Evolutionary conservation across 2,113 vertebrate genomes (phyloP), one percentile per base, ranked within the genome.

Genomic region (Gadus chalcogrammus): DNA sequence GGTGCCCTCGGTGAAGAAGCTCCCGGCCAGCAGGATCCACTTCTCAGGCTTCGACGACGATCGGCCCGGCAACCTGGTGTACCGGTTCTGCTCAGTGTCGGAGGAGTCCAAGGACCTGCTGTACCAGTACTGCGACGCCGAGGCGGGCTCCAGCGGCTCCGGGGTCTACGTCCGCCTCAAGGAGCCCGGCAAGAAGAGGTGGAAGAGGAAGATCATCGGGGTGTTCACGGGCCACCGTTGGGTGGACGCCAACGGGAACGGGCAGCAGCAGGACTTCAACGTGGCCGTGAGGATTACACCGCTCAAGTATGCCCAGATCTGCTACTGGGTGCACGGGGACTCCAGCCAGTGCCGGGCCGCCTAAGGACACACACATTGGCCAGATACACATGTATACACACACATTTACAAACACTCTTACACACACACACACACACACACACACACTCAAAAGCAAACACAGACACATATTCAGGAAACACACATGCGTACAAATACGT

Each of bases 21-120:
- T 97, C 78, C 96, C 95, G 0, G 92, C 95, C 0, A 94, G 94
- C 17, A 93, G 94, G 87, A 96, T 99, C 86, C 97, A 99, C 85
- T 99, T 99, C 88, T 99, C 97, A 0, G 95, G 97, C 28, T 98
- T 98, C 27, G 97, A 99, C n/a, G 89, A 91, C 0, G 97, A 98
- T 76, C 84, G 95, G 9, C 91, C 92, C 0, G 96, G 93, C 13
- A 92, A 96, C 76, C 75, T 98, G 80, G 96, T 98, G 68, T 98
- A 99, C 70, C 92, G 97, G 1, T 99, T 98, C 83, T 99, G 97
- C 78, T 94, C 95, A 0, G 94, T 99, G 72, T 96, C 96, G 0
- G 94, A 97, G 3, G 97, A 98, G 80, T 98, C 97, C 77, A 93
- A 4, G 0, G 95, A 98, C 69, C 90, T 99, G 66, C 89, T 98